Percentiles rank a stretch among this genome's conserved stretches.
These are phyloP conservation scores for Eristalis intricaria DNA, from an alignment of 2,888 invertebrate genomes.

Conservation along the genomic window DNA sequence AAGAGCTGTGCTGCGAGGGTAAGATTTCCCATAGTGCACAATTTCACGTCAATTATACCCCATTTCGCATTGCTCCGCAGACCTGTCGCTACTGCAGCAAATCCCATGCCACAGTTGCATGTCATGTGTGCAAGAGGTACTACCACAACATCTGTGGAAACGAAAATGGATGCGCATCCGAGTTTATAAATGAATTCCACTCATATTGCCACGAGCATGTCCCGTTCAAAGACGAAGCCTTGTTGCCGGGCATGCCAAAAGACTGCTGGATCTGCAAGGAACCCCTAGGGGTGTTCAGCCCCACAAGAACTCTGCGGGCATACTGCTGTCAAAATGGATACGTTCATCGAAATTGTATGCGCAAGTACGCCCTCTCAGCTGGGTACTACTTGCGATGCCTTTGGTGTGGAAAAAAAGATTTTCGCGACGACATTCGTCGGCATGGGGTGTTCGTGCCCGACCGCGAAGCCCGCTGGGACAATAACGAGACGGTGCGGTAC, in stretches of 20 bases:
- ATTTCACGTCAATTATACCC: background rate
- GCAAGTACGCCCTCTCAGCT: conserved; percentile 76
- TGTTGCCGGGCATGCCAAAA: conserved; percentile 38
- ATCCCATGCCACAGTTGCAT: conserved; percentile 75
- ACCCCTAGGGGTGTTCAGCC: conserved; percentile 58
- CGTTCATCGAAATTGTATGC: conserved; percentile 77
- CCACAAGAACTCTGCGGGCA: conserved; percentile 73
- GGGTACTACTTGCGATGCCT: conserved; percentile 79
- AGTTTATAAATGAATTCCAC: conserved; percentile 75
- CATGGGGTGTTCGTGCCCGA: conserved; percentile 78
- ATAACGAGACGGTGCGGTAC: conserved; percentile 85
- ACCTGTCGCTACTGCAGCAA: conserved; percentile 75
- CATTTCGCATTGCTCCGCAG: conserved; percentile 24
- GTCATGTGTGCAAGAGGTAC: conserved; percentile 74
- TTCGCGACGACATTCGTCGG: conserved; percentile 75
- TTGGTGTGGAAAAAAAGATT: conserved; percentile 76
- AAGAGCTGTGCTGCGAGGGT: conserved; percentile 85
- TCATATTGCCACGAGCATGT: conserved; percentile 76
- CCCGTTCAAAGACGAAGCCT: conserved; percentile 73
- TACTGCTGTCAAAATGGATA: conserved; percentile 78
- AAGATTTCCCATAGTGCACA: conserved; percentile 54
- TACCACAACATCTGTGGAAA: conserved; percentile 77
- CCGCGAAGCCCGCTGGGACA: conserved; percentile 92
- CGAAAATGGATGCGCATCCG: conserved; percentile 72
- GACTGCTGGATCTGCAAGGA: conserved; percentile 76